Percentiles rank a stretch among this genome's conserved stretches.
These are phyloP conservation scores for Steatornis caripensis DNA, from an alignment of 2,113 vertebrate genomes.

Conservation along the genomic window DNA sequence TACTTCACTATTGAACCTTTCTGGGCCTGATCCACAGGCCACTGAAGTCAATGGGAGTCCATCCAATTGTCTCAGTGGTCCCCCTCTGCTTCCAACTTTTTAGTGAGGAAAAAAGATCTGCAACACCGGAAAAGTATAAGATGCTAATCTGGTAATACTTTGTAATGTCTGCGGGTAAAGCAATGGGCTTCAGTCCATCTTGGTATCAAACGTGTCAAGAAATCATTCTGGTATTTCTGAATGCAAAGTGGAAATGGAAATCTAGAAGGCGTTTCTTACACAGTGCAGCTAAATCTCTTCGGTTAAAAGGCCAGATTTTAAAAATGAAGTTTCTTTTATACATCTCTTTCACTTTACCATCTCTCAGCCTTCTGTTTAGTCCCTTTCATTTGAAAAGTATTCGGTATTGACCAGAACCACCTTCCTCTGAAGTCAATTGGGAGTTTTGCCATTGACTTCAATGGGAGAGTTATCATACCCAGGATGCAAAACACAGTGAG, in stretches of 20 bases:
- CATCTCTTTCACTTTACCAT: not conserved
- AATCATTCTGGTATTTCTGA: not conserved
- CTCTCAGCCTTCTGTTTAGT: not conserved
- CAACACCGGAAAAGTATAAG: not conserved
- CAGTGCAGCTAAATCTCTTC: not conserved
- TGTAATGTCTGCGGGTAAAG: not conserved
- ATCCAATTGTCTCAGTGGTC: not conserved
- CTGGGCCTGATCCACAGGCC: not conserved
- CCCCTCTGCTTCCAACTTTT: not conserved
- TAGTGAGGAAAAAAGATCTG: not conserved
- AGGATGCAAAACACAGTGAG: not conserved
- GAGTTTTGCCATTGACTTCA: slow-evolving; percentile 25
- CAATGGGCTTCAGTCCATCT: not conserved
- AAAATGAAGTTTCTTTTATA: not conserved
- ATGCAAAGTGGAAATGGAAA: not conserved
- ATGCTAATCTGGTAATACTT: not conserved
- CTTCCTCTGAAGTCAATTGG: not conserved
- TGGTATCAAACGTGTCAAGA: not conserved
- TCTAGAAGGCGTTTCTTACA: not conserved
- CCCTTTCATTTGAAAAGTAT: not conserved
- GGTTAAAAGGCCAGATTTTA: not conserved
- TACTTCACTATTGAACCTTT: not conserved
- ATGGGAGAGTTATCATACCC: not conserved
- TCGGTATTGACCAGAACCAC: not conserved
- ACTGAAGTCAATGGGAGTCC: not conserved